A percentile compares a stretch with the other conserved stretches of the same genome.
Evolutionary conservation across 2,113 vertebrate genomes (phyloP).

Genomic region (Entomyzon cyanotis): DNA sequence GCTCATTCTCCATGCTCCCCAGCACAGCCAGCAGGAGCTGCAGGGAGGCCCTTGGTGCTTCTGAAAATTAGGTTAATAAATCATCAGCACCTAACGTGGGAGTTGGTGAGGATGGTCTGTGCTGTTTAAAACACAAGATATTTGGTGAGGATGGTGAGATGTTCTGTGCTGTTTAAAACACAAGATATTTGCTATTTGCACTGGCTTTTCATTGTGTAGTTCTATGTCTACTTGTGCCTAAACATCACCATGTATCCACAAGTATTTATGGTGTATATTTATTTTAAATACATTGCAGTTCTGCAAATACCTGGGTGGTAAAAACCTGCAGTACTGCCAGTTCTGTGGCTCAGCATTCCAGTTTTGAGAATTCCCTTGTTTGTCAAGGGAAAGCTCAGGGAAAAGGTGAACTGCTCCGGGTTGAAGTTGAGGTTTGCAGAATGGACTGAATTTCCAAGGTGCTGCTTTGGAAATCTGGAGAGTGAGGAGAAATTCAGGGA

Average conservation of each 20-base stretch:
- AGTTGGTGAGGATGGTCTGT: neutral
- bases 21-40: neutral
- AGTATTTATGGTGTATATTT: neutral
- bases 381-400: neutral
- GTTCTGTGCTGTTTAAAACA: no score
- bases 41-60: neutral
- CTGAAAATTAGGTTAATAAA: neutral
- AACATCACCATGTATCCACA: neutral
- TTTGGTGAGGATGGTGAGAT: neutral
- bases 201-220: neutral
- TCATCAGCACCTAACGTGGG: neutral
- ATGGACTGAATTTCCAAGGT: neutral
- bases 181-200: neutral
- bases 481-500: neutral
- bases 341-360: neutral
- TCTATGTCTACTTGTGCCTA: neutral
- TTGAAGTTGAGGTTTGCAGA: neutral
- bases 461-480: neutral
- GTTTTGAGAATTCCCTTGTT: neutral
- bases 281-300: neutral
- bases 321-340: neutral
- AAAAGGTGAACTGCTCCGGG: neutral
- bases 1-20: neutral
- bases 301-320: neutral
- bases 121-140: neutral